These are phyloP conservation scores for Tinea pellionella DNA, from an alignment of 2,888 invertebrate genomes.

Conservation along the genomic window DNA sequence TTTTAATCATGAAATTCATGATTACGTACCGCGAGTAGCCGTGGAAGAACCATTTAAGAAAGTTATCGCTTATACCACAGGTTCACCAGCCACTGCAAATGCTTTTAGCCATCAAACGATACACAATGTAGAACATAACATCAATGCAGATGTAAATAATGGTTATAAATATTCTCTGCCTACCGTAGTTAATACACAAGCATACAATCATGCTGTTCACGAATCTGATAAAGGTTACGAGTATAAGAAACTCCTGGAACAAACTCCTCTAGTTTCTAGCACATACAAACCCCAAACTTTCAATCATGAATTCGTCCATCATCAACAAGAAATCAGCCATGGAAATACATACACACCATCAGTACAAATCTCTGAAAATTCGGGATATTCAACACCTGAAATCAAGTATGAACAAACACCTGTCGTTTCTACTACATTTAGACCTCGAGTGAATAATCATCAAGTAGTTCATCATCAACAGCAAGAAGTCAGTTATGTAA, in stretches of 20 bases:
- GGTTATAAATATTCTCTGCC: slow-evolving; percentile 10
- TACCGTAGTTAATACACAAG: not conserved
- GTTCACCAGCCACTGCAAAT: slow-evolving; percentile 27
- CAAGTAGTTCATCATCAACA: slow-evolving; percentile 29
- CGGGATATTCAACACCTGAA: slow-evolving; percentile 3
- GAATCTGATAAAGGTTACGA: not conserved
- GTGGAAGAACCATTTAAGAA: slow-evolving; percentile 54
- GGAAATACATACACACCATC: not conserved
- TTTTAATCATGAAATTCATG: slow-evolving; percentile 38
- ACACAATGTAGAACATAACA: slow-evolving; percentile 30
- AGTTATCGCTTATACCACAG: slow-evolving; percentile 53
- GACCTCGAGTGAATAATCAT: slow-evolving; percentile 32
- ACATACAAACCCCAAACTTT: not conserved
- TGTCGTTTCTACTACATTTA: slow-evolving; percentile 17
- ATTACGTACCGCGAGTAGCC: slow-evolving; percentile 41
- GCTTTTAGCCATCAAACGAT: slow-evolving; percentile 25
- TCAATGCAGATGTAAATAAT: slow-evolving; percentile 21
- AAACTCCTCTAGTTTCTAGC: not conserved
- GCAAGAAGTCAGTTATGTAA: not conserved
- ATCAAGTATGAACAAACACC: not conserved
- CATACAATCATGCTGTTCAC: not conserved
- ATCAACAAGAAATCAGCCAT: slow-evolving; percentile 15
- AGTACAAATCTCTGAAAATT: not conserved
- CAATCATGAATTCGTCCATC: too few species aligned
- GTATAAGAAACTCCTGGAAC: not conserved